Base-by-base conservation (phyloP, 92 coral and sea anemone species). In the Porites lobata region DNA sequence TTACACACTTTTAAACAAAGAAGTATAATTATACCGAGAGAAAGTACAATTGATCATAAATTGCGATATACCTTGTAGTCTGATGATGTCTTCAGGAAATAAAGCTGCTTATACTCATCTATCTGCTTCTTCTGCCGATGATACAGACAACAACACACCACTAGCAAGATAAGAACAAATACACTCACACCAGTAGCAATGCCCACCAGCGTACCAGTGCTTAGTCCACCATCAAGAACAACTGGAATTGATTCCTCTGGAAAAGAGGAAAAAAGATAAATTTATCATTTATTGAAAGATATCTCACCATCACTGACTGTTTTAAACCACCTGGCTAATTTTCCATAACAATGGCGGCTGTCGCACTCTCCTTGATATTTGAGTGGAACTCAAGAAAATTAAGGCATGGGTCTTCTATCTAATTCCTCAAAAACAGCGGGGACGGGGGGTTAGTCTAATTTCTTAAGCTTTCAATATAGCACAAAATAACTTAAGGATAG, bases 71-170 rank as follows among this genome's bases (percentile, higher is more conserved):
- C 98, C 96, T 95, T 80, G 83, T 93, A 95, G 84, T 95, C 94
- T 29, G 92, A 82, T 50, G 92, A 82, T 50, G 90, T 85, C 77
- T 94, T 89, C 78, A 93, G 86, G 78, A 93, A 93, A 73, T 93
- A 93, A 11, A 93, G 80, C 73, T 93, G 91, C 73, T 90, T 93
- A 83, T 93, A 95, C 56, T 91, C 87, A 38, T 95, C 87, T 15
- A 91, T 91, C 83, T 93, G 96, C 78, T 76, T 95, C 62, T 89
- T 95, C 78, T 93, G 98, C 51, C 96, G 86, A 24, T 93, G 93
- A 76, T 90, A 95, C 22, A 93, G 83, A 58, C 75, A 47, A 8
- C 74, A 79, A 29, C 88, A 86, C 63, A 91, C 57, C 9, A 91
- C 24, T 20, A 72, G 72, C 57, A 93, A 76, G 56, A 93, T 9